These are phyloP conservation scores for Mesitornis unicolor DNA, from an alignment of 2,113 vertebrate species.

Conservation along the genomic window DNA sequence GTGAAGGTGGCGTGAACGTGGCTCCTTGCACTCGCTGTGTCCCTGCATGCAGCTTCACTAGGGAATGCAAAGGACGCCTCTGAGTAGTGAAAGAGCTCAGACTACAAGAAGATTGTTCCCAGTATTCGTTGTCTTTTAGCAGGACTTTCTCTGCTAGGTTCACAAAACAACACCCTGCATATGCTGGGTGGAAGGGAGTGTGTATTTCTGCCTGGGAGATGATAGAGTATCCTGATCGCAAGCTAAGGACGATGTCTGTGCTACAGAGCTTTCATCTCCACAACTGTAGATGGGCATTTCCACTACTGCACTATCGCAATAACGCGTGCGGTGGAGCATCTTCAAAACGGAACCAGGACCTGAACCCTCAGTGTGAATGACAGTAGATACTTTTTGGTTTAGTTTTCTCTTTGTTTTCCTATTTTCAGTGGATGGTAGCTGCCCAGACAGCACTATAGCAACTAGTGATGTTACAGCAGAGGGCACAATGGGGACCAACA, in stretches of 20 bases:
- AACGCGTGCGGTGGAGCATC: background rate
- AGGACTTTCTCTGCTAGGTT: background rate
- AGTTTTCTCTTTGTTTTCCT: background rate
- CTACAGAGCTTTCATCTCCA: constrained; percentile 29
- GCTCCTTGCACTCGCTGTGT: background rate
- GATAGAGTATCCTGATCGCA: background rate
- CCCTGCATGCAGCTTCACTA: background rate
- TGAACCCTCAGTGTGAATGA: background rate
- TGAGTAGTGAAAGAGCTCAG: background rate
- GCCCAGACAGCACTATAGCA: constrained; percentile 77
- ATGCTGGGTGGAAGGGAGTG: background rate
- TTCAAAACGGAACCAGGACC: background rate
- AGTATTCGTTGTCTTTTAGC: background rate
- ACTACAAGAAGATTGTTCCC: background rate
- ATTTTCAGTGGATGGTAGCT: constrained; percentile 79
- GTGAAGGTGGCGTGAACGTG: background rate
- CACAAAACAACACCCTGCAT: background rate
- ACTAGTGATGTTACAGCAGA: constrained; percentile 79
- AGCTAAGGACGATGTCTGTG: background rate
- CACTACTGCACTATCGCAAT: background rate
- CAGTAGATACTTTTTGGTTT: background rate
- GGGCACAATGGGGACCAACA: constrained; percentile 61
- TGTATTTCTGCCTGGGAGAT: background rate
- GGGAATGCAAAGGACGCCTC: background rate
- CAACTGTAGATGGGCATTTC: constrained; percentile 8